Evolutionary conservation across 2,888 invertebrate genomes (phyloP).

Genomic region (Limnephilus marmoratus): DNA sequence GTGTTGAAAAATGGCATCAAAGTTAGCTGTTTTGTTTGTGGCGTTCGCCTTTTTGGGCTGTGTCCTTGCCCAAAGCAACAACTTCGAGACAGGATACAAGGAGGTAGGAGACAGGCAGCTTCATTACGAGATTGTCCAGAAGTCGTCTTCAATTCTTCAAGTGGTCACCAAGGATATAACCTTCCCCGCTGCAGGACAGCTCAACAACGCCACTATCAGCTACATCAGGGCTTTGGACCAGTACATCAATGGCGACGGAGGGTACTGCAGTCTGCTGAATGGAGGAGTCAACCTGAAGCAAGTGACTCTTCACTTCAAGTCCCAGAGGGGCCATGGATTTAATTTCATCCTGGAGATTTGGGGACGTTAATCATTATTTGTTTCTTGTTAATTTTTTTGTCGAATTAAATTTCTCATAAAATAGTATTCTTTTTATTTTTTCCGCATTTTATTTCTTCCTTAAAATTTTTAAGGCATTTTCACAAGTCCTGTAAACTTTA

Average conservation of each 20-base stretch:
- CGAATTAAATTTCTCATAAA: too few relatives aligned
- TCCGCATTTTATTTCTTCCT: too few relatives aligned
- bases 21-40: conserved; percentile 54
- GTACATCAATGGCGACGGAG: conserved; percentile 72
- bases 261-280: conserved; percentile 69
- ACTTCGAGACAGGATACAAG: conserved; percentile 66
- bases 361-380: conserved; percentile 65
- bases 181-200: conserved; percentile 66
- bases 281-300: conserved; percentile 72
- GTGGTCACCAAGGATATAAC: conserved; percentile 67
- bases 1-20: conserved; percentile 39
- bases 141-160: conserved; percentile 68
- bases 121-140: conserved; percentile 67
- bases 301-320: conserved; percentile 72
- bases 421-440: too few relatives aligned
- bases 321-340: conserved; percentile 72
- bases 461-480: too few relatives aligned
- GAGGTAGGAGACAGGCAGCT: conserved; percentile 66
- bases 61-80: conserved; percentile 65
- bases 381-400: too few relatives aligned
- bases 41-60: conserved; percentile 59
- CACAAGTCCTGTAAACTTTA: too few relatives aligned
- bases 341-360: conserved; percentile 73
- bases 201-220: conserved; percentile 68
- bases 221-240: conserved; percentile 72